phyloP scores from a whole-genome alignment of 1,140 invertebrate genomes.

The Drosophila kepulauana region DNA sequence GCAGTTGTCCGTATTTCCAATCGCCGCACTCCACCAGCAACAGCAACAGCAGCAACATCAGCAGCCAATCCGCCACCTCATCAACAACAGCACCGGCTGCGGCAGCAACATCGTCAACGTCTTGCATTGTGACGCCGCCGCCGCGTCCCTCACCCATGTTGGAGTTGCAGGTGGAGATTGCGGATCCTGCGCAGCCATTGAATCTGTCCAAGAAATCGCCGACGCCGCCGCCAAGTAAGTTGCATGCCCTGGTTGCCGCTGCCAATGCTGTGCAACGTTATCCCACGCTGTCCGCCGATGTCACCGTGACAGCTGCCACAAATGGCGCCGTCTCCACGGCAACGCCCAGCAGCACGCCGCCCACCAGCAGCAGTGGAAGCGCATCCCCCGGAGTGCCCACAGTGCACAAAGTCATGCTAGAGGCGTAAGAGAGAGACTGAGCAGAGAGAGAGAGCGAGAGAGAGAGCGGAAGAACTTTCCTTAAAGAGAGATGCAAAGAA shows the following conservation, averaged over 20 bases:
- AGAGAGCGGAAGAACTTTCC: too few species aligned
- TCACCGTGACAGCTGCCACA: slow-evolving; percentile 72
- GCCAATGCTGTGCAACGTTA: slow-evolving; percentile 78
- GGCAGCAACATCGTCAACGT: slow-evolving; percentile 30
- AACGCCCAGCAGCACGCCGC: slow-evolving; percentile 60
- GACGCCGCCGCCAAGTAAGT: slow-evolving; percentile 89
- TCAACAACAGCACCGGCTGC: neutral
- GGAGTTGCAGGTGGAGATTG: slow-evolving; percentile 92
- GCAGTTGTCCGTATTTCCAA: slow-evolving; percentile 85
- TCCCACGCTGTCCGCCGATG: slow-evolving; percentile 76
- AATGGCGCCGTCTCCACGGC: slow-evolving; percentile 26
- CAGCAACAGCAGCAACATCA: slow-evolving; percentile 46
- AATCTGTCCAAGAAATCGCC: slow-evolving; percentile 96
- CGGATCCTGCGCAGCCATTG: slow-evolving; percentile 92
- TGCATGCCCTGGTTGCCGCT: slow-evolving; percentile 71
- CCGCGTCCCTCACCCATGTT: slow-evolving; percentile 86
- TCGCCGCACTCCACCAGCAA: slow-evolving; percentile 83
- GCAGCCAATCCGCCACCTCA: slow-evolving; percentile 15
- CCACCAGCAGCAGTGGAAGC: slow-evolving; percentile 57
- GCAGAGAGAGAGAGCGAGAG: neutral
- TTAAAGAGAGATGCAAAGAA: slow-evolving; percentile 37
- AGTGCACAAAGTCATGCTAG: slow-evolving; percentile 87
- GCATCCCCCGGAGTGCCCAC: slow-evolving; percentile 64
- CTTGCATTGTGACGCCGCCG: slow-evolving; percentile 37
- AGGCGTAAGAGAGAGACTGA: slow-evolving; percentile 85